phyloP scores from a whole-genome alignment of 2,113 vertebrate species.

The Halcyon senegalensis region DNA sequence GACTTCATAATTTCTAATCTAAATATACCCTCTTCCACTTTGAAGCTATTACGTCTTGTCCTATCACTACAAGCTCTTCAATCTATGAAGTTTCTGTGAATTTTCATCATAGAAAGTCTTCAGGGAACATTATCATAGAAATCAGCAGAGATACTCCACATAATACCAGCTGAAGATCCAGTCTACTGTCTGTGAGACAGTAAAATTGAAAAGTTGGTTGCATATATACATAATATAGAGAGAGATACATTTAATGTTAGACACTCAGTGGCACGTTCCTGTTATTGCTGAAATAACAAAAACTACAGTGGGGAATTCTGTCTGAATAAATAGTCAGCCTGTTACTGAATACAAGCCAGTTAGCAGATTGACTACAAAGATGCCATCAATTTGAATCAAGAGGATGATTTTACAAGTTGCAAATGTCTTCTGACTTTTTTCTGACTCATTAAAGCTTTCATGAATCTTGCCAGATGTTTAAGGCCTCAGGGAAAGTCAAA shows the following conservation, averaged over 20 bases:
- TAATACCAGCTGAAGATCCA: not conserved
- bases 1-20: too few relatives aligned
- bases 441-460: constrained; percentile 57
- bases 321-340: constrained; percentile 47
- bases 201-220: not conserved
- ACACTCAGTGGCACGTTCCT: not conserved
- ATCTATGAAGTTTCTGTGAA: not conserved
- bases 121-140: not conserved
- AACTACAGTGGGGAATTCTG: constrained; percentile 20
- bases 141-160: not conserved
- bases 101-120: not conserved
- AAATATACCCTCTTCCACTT: too few relatives aligned
- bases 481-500: constrained; percentile 26
- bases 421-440: constrained; percentile 66
- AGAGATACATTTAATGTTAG: not conserved
- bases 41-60: too few relatives aligned
- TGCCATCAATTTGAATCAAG: constrained; percentile 43
- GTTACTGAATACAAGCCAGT: constrained; percentile 42
- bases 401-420: constrained; percentile 54
- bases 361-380: constrained; percentile 51
- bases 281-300: constrained; percentile 2
- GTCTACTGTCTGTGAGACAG: not conserved
- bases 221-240: not conserved
- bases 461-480: constrained; percentile 59
- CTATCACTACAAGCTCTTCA: too few relatives aligned